A percentile compares a stretch with the other conserved stretches of the same genome.
These are phyloP conservation scores for Theristicus caerulescens DNA, from an alignment of 2,113 vertebrate genomes.

Conservation along the genomic window DNA sequence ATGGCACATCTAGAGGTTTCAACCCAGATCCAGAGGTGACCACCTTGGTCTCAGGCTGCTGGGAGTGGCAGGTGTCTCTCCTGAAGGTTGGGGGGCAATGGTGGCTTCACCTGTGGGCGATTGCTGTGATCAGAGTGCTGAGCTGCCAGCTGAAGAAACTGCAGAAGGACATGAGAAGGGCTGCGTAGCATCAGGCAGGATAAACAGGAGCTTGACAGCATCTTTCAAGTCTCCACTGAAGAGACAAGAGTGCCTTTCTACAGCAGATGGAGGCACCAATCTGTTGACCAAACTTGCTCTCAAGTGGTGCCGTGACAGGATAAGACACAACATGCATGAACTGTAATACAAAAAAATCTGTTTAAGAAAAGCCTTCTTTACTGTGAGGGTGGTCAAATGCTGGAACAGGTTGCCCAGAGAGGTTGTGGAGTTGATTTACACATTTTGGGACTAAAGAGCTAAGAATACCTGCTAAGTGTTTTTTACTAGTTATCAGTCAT, in stretches of 20 bases:
- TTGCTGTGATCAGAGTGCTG: not conserved
- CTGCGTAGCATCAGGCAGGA: not conserved
- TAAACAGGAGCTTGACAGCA: not conserved
- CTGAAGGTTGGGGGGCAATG: not conserved
- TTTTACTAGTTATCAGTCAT: slow-evolving; percentile 19
- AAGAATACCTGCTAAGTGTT: not conserved
- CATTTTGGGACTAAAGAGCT: not conserved
- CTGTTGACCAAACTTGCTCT: not conserved
- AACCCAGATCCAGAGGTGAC: not conserved
- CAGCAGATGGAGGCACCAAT: not conserved
- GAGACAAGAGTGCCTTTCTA: not conserved
- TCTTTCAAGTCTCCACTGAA: not conserved
- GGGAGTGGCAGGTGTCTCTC: not conserved
- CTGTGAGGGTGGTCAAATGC: not conserved
- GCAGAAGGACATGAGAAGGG: not conserved
- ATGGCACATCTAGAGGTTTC: not conserved
- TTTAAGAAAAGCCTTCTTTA: not conserved
- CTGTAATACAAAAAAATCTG: not conserved
- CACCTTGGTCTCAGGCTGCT: not conserved
- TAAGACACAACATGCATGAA: not conserved
- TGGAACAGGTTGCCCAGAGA: not conserved
- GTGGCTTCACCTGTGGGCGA: not conserved
- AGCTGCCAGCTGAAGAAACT: not conserved
- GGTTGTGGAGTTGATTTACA: not conserved
- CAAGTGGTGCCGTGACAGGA: not conserved